Conservation (phyloP, 2,797 vertebrate genomes). For the Chelmon rostratus region DNA sequence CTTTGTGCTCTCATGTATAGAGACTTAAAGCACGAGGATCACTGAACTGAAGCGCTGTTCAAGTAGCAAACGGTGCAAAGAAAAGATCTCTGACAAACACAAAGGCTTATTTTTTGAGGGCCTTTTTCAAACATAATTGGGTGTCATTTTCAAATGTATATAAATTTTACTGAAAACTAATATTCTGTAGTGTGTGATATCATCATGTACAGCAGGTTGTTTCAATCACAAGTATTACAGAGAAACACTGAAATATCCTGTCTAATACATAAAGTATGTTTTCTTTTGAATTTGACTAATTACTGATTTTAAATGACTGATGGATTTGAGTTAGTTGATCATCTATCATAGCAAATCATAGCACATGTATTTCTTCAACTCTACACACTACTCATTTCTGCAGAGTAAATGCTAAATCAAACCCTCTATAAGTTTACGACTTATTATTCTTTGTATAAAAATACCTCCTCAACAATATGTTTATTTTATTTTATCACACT, state of each 20-base stretch:
- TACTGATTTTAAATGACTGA: background rate
- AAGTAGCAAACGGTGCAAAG: slow-evolving; percentile 18
- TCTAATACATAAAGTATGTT: background rate
- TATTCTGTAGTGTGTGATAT: background rate
- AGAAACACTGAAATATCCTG: background rate
- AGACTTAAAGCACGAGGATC: slow-evolving; percentile 33
- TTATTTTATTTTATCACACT: background rate
- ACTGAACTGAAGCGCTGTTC: slow-evolving; percentile 12
- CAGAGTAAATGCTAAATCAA: background rate
- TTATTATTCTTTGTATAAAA: background rate
- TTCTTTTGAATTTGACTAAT: background rate
- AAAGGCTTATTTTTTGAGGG: background rate
- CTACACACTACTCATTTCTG: background rate
- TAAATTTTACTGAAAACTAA: background rate
- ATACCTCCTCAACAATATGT: background rate
- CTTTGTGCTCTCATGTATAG: slow-evolving; percentile 58
- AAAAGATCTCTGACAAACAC: background rate
- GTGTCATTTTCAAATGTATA: background rate
- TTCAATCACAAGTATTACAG: background rate
- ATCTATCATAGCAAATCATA: background rate
- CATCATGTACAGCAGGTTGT: background rate
- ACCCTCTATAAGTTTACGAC: background rate
- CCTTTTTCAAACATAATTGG: background rate
- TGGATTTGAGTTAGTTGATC: background rate
- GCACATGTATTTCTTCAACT: background rate